Evolutionary conservation across 2,113 vertebrate species (phyloP).

Genomic region (Petrocephalus microphthalmus): DNA sequence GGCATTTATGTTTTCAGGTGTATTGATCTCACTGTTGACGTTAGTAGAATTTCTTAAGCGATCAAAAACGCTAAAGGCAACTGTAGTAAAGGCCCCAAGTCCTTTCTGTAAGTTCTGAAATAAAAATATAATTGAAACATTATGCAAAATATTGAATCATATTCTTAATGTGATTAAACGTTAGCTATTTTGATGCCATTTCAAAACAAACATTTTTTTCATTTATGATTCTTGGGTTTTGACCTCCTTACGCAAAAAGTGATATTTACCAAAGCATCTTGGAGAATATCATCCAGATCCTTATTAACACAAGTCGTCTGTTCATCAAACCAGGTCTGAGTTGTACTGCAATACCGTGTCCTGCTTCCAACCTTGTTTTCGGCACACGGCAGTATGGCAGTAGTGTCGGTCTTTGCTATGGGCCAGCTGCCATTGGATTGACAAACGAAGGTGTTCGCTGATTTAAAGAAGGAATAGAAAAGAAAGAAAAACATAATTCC

Average conservation of each 20-base stretch:
- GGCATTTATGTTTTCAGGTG: slow-evolving; percentile 33
- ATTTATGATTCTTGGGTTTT: too few species aligned
- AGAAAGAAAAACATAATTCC: background rate
- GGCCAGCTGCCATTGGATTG: rapidly evolving
- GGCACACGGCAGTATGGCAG: slow-evolving; percentile 26
- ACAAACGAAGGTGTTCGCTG: rapidly evolving
- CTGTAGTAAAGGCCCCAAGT: slow-evolving; percentile 23
- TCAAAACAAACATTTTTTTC: background rate
- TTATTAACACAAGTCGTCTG: slow-evolving; percentile 35
- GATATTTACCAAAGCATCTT: slow-evolving; percentile 34
- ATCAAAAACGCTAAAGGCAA: slow-evolving; percentile 11
- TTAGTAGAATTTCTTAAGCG: slow-evolving; percentile 27
- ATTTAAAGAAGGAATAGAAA: background rate
- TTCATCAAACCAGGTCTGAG: rapidly evolving
- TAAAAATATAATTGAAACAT: background rate
- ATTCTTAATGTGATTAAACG: background rate
- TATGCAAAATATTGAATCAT: background rate
- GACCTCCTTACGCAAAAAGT: background rate
- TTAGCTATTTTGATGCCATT: background rate
- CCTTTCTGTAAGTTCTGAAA: slow-evolving; percentile 48
- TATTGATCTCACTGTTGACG: background rate
- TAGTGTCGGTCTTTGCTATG: slow-evolving; percentile 21
- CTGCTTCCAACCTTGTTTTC: slow-evolving; percentile 1
- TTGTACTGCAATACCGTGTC: rapidly evolving
- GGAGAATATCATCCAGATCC: background rate